Base-by-base conservation (phyloP, 2,888 invertebrate genomes). In the Harpalus rubripes region DNA sequence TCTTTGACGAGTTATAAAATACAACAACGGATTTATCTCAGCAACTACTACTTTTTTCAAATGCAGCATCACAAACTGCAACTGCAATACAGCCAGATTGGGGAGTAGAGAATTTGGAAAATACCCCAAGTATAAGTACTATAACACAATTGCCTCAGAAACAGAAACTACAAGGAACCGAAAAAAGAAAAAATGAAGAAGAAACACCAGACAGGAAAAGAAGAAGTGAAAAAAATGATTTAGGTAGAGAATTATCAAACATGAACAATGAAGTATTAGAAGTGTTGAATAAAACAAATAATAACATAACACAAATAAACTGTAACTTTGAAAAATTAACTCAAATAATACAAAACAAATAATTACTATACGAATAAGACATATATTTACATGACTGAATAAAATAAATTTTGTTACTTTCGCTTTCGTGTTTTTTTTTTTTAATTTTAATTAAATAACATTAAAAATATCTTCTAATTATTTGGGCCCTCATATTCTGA, bases 391-490 rank as follows among this genome's bases (percentile, higher is more conserved):
- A 22, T 22, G 22, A 22, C 22, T 22, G 22, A 22, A 22, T 22
- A 22, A 22, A 22, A 1, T 22, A 22, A 1, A 22, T 22, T 22
- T 22, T 22, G 22, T 22, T 22, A 22, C 22, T 22, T 22, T 22
- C 1, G 1, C 3, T 22, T 22, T 22, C 22, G 22, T 22, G 22
- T 22, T 22, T 22, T 22, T 22, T 22, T 22, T 22, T 22, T 22
- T 22, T 22, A 22, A 22, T 22, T 22, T 22, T 22, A 32, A 32
- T 5, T 32, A 32, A 3, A 4, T 5, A 4, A 32, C n/a, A 44
- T 44, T 44, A 44, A 44, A 52, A 52, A 52, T 52, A 52, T 52
- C 44, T 52, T 52, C 44, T 52, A 52, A 52, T 52, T 52, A 52
- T 52, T 52, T 52, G 44, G 10, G 12, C 44, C 12, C 44, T 52